Evolutionary conservation across 1,140 invertebrate genomes (phyloP), one percentile per base, ranked within the genome.

Genomic region (Drosophila ironensis): DNA sequence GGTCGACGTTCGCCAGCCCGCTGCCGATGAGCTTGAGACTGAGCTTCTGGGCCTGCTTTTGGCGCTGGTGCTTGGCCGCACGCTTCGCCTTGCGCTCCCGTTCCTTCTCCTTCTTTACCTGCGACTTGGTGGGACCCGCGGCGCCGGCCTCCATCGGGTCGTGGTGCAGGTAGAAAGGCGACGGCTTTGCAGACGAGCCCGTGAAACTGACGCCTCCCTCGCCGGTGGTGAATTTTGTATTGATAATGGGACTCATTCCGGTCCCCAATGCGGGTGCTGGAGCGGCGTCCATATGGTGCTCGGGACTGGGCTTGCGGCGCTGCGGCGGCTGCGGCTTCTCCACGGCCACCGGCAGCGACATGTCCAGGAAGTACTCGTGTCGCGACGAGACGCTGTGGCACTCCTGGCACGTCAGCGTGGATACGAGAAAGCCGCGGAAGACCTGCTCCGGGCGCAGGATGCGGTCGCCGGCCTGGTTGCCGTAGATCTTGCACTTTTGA

Each of bases 311-410:
- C 90, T 88, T 92, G 77, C 57, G 91, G 57, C 77, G 90, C 74
- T 86, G 90, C 25, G 89, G 93, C 1, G 94, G 93, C 52, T 94
- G 92, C 2, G 94, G 93, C 71, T 95, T 94, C 35, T 94, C 93
- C 5, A 92, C 93, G 30, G 93, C 94, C 5, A 99, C 94, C 0
- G 98, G 97, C 45, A 99, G 89, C 64, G 97, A 98, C 45, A 99
- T 92, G 91, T 99, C 98, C 44, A 99, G 91, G 90, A 99, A 99
- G 68, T 95, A 95, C 90, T 99, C 98, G 54, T 95, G 94, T 9
- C 96, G 92, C 78, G 96, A 94, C 0, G 96, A 98, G 4, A 94
- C 93, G 91, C 97, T 93, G 47, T 94, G 92, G 89, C 98, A 99
- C 42, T 97, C 95, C 76, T 97, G 93, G 90, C 98, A 99, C 50